Conservation (phyloP, 1,140 invertebrate genomes). For the Tyrophagus putrescentiae region DNA sequence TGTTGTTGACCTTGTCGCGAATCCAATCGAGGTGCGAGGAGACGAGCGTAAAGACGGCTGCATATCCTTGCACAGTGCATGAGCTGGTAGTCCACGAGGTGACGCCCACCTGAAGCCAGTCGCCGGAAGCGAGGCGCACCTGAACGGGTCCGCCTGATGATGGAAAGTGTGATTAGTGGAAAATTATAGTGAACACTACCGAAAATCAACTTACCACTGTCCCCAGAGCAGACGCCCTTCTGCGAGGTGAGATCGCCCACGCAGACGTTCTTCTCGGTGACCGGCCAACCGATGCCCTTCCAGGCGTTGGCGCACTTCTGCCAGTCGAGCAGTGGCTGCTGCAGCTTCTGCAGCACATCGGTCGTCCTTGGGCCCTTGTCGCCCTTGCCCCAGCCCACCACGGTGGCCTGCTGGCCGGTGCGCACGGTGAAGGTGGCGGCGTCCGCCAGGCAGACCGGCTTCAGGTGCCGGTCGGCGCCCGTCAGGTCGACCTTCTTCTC, state of each 20-base stretch:
- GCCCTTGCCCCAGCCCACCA: constrained; percentile 13
- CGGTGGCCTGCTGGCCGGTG: background rate
- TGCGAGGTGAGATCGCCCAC: background rate
- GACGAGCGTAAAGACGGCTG: constrained; percentile 19
- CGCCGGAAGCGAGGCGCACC: constrained; percentile 42
- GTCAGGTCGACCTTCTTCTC: constrained; percentile 1
- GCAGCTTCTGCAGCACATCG: constrained; percentile 2
- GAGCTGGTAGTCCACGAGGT: constrained; percentile 60
- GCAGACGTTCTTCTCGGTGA: constrained; percentile 12
- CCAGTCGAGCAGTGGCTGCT: background rate
- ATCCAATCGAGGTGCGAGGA: constrained; percentile 20
- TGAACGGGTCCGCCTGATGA: background rate
- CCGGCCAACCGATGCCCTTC: constrained; percentile 12
- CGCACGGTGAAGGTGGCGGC: background rate
- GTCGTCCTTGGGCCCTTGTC: constrained; percentile 6
- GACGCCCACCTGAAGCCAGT: constrained; percentile 67
- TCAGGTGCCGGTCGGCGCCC: background rate
- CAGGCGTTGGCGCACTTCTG: background rate
- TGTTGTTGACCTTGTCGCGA: constrained; percentile 22
- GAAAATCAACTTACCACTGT: constrained; percentile 44
- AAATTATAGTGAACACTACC: background rate
- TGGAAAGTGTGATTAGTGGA: background rate
- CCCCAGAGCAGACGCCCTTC: constrained; percentile 10
- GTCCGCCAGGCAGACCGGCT: constrained; percentile 15
- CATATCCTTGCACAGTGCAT: constrained; percentile 4